Evolutionary conservation across 2,113 vertebrate genomes (phyloP).

Genomic region (Phoenicopterus ruber): DNA sequence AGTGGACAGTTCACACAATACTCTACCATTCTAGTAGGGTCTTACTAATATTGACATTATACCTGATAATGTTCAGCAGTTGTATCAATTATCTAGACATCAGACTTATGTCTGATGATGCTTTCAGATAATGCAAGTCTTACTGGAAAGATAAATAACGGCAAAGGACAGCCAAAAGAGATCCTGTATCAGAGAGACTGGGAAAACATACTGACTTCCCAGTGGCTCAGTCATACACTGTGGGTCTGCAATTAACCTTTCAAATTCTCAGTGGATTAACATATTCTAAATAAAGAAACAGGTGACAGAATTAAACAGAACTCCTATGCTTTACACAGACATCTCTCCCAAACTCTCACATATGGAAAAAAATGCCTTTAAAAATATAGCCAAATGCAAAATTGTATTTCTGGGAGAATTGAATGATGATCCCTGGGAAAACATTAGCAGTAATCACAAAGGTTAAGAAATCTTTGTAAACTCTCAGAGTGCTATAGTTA

Average conservation of each 20-base stretch:
- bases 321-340: background rate
- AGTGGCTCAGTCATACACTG: background rate
- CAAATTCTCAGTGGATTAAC: background rate
- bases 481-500: background rate
- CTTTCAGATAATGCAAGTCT: background rate
- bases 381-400: background rate
- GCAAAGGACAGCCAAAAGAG: background rate
- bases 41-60: background rate
- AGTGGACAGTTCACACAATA: background rate
- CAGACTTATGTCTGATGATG: background rate
- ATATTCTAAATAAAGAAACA: background rate
- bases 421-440: background rate
- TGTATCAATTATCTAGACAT: background rate
- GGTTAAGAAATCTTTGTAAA: background rate
- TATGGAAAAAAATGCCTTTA: background rate
- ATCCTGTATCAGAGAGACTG: background rate
- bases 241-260: background rate
- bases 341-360: background rate
- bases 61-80: background rate
- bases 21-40: background rate
- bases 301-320: background rate
- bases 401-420: background rate
- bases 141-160: background rate
- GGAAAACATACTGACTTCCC: background rate
- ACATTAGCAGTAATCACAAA: background rate